Evolutionary conservation across 2,888 invertebrate genomes (phyloP).

Genomic region (Apocheima hispidaria): DNA sequence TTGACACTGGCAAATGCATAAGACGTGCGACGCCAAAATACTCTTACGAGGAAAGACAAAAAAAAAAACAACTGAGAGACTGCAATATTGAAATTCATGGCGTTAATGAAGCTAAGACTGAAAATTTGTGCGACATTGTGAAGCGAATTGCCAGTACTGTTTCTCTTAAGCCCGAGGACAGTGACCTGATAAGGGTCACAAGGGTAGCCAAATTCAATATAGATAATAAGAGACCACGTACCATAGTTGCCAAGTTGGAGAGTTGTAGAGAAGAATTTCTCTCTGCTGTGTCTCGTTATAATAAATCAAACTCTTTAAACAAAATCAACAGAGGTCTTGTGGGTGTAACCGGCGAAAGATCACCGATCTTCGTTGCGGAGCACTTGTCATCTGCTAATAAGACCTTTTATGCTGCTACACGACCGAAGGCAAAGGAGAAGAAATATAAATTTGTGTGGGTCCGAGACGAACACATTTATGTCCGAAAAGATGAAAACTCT

Average conservation of each 20-base stretch:
- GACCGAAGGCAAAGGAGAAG: neutral
- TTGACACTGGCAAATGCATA: too few species aligned
- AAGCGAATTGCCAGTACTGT: neutral
- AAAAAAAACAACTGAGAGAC: too few species aligned
- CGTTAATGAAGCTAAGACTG: neutral
- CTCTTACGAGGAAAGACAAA: too few species aligned
- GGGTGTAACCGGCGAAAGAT: neutral
- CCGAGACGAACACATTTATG: constrained; percentile 1
- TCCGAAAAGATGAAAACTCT: constrained; percentile 3
- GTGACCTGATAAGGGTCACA: neutral
- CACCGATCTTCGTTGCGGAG: neutral
- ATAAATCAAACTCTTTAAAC: neutral
- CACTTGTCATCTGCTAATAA: neutral
- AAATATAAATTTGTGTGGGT: constrained; percentile 7
- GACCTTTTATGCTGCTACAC: neutral
- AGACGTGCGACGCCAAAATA: too few species aligned
- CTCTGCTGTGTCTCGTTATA: constrained; percentile 2
- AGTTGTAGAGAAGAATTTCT: neutral
- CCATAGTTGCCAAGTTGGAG: neutral
- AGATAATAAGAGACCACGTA: neutral
- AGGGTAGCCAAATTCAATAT: neutral
- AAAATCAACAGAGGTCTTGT: neutral
- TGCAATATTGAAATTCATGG: constrained; percentile 1
- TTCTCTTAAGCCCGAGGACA: neutral
- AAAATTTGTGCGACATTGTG: neutral